Conservation (phyloP, 2,113 vertebrate genomes). For the Etia nguti region DNA sequence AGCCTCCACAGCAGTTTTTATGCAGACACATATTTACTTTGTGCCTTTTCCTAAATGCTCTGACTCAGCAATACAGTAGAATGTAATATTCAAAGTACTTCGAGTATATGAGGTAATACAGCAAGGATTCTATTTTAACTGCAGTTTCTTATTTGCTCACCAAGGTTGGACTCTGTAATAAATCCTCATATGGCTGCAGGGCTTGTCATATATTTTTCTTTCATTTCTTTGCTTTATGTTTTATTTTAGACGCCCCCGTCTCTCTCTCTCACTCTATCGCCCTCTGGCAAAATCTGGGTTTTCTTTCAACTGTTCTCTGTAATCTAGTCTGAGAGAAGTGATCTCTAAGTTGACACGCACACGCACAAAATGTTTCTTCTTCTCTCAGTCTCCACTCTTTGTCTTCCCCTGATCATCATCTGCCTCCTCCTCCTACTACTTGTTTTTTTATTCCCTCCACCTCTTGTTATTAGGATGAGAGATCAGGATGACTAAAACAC, state of each 20-base stretch:
- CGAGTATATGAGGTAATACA: slow-evolving; percentile 40
- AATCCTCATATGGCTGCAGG: slow-evolving; percentile 41
- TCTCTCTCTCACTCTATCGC: background rate
- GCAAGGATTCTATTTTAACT: slow-evolving; percentile 39
- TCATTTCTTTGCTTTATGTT: slow-evolving; percentile 52
- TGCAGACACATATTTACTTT: slow-evolving; percentile 29
- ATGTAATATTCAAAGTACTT: slow-evolving; percentile 55
- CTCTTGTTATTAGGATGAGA: slow-evolving; percentile 26
- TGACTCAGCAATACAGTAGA: slow-evolving; percentile 30
- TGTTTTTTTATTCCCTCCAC: background rate
- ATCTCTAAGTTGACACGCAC: slow-evolving; percentile 1
- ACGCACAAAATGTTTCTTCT: background rate
- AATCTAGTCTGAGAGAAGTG: slow-evolving; percentile 25
- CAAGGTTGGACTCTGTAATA: slow-evolving; percentile 43
- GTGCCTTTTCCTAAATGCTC: slow-evolving; percentile 10
- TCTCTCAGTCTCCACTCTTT: background rate
- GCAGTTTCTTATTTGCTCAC: slow-evolving; percentile 51
- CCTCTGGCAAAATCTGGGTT: slow-evolving; percentile 10
- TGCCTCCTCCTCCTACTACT: background rate
- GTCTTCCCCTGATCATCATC: background rate
- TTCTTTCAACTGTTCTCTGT: slow-evolving; percentile 20
- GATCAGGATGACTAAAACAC: slow-evolving; percentile 57
- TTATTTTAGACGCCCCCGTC: slow-evolving; percentile 22
- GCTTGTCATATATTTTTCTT: slow-evolving; percentile 39
- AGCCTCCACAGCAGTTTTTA: background rate